These are phyloP conservation scores for Caenorhabditis japonica DNA, from an alignment of 2,888 invertebrate genomes.

Conservation along the genomic window DNA sequence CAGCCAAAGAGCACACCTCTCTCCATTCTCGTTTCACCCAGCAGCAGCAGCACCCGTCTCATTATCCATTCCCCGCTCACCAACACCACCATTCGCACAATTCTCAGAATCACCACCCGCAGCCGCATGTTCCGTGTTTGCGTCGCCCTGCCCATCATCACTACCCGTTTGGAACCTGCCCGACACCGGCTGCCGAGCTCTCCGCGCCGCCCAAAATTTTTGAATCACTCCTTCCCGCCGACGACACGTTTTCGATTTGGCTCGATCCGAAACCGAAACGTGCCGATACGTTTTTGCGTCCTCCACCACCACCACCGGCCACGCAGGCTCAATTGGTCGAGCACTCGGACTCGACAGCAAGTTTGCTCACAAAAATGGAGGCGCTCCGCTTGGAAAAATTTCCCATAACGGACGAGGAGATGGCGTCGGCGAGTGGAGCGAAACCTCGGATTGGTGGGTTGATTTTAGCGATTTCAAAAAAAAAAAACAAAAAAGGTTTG, in stretches of 20 bases:
- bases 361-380: slow-evolving; percentile 43
- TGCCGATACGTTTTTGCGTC: too few species aligned
- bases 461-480: too few species aligned
- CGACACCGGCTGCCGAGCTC: neutral
- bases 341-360: slow-evolving; percentile 1
- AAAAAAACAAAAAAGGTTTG: neutral
- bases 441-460: too few species aligned
- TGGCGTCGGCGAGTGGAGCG: neutral
- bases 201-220: slow-evolving; percentile 39
- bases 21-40: neutral
- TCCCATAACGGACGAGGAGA: slow-evolving; percentile 36
- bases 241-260: slow-evolving; percentile 51
- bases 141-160: too few species aligned
- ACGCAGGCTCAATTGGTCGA: too few species aligned
- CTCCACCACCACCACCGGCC: too few species aligned
- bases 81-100: slow-evolving; percentile 1
- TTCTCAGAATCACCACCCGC: slow-evolving; percentile 11
- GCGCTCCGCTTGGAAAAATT: slow-evolving; percentile 13
- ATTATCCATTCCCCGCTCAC: neutral
- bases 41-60: neutral
- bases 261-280: slow-evolving; percentile 33
- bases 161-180: neutral
- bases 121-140: too few species aligned
- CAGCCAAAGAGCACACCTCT: too few species aligned
- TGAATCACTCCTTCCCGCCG: slow-evolving; percentile 39